Conservation (phyloP, 2,888 invertebrate genomes). For the Acleris emargana region DNA sequence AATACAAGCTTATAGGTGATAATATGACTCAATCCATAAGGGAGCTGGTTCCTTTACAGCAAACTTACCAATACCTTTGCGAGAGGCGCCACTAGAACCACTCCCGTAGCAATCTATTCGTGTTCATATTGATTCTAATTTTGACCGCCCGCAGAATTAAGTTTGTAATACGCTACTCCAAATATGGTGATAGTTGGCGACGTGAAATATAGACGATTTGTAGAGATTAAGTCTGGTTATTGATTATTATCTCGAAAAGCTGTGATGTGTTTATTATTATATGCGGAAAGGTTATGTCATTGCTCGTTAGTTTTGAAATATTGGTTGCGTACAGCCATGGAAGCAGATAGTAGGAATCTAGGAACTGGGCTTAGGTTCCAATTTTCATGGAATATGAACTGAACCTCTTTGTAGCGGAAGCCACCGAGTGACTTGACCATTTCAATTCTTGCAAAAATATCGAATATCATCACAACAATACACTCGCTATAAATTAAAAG, state of each 20-base stretch:
- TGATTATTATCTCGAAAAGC: conserved; percentile 32
- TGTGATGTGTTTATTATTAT: conserved; percentile 34
- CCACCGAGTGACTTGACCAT: no score
- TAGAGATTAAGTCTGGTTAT: conserved; percentile 30
- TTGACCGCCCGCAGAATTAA: not conserved
- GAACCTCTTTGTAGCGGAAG: no score
- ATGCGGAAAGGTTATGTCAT: conserved; percentile 28
- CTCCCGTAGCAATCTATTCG: not conserved
- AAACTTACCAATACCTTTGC: conserved; percentile 7
- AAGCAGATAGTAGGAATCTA: not conserved
- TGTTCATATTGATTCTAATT: not conserved
- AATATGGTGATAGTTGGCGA: conserved; percentile 28
- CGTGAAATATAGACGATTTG: conserved; percentile 37
- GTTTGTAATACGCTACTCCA: conserved; percentile 14
- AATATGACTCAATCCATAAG: conserved; percentile 34
- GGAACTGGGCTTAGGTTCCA: no score
- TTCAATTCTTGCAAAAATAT: no score
- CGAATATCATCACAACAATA: no score
- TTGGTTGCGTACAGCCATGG: not conserved
- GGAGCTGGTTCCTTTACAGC: conserved; percentile 22
- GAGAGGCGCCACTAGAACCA: not conserved
- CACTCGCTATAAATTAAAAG: no score
- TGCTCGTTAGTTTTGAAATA: conserved; percentile 26
- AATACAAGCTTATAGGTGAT: conserved; percentile 24
- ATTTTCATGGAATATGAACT: no score